phyloP scores from a whole-genome alignment of 2,113 vertebrate species.

The Origma solitaria region DNA sequence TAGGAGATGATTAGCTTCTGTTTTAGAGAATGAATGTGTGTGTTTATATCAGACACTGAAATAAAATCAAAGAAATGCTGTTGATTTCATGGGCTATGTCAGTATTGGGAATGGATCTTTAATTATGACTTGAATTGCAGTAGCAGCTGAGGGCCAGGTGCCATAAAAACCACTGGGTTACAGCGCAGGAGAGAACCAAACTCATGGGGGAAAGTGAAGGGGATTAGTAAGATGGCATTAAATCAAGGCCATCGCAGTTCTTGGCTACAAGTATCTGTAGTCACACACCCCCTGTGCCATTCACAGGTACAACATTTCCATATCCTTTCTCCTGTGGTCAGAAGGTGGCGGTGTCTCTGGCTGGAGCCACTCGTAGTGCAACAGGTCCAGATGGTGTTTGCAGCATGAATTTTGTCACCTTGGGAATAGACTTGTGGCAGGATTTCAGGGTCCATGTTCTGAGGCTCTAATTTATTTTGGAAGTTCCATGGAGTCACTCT shows the following conservation, averaged over 20 bases:
- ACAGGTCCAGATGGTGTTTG: not conserved
- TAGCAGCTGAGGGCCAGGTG: not conserved
- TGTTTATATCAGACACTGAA: slow-evolving; percentile 20
- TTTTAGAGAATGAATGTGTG: not conserved
- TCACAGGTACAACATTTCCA: fast-evolving
- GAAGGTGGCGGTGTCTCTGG: not conserved
- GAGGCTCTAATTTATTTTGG: not conserved
- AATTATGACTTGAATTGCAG: slow-evolving; percentile 31
- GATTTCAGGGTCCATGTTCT: not conserved
- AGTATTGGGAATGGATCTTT: not conserved
- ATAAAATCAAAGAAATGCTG: slow-evolving; percentile 35
- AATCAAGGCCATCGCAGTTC: not conserved
- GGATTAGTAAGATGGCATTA: not conserved
- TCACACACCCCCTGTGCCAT: not conserved
- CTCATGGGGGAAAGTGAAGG: not conserved
- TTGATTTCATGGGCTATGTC: slow-evolving; percentile 16
- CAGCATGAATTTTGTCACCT: not conserved
- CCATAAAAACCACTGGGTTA: not conserved
- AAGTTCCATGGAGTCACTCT: not conserved
- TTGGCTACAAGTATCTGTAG: not conserved
- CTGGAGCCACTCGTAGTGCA: not conserved
- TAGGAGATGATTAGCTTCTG: not conserved
- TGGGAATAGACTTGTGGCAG: not conserved
- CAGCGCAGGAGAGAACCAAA: not conserved
- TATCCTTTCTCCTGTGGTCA: not conserved